Evolutionary conservation across 2,888 invertebrate genomes (phyloP).

Genomic region (Drosophila buzzatii): DNA sequence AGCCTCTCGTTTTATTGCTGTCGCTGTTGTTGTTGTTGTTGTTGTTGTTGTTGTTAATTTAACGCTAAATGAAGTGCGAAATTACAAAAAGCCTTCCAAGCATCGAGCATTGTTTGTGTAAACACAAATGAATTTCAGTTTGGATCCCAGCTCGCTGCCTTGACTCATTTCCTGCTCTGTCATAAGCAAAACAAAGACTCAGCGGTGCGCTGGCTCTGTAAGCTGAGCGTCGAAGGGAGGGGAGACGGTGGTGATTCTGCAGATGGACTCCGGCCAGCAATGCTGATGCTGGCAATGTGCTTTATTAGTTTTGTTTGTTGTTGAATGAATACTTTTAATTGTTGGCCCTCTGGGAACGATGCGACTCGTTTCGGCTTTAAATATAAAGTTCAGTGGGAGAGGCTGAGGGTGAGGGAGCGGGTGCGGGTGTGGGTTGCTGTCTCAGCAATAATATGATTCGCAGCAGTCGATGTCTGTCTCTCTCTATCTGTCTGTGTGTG

Average conservation of each 20-base stretch:
- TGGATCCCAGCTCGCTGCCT: slow-evolving; percentile 13
- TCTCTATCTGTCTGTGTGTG: not conserved
- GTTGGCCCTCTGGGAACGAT: slow-evolving; percentile 42
- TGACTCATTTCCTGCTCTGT: slow-evolving; percentile 60
- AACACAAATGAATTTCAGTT: slow-evolving; percentile 46
- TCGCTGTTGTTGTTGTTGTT: slow-evolving; percentile 4
- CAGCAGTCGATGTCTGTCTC: slow-evolving; percentile 7
- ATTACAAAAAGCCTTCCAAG: slow-evolving; percentile 55
- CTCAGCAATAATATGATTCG: slow-evolving; percentile 39
- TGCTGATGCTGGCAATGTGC: slow-evolving; percentile 39
- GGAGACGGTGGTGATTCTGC: slow-evolving; percentile 7
- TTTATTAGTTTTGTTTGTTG: slow-evolving; percentile 67
- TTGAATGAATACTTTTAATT: slow-evolving; percentile 70
- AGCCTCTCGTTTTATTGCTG: slow-evolving; percentile 19
- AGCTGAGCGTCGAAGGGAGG: slow-evolving; percentile 33
- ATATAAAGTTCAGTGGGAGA: not conserved
- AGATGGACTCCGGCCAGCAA: slow-evolving; percentile 12
- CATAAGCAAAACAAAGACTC: slow-evolving; percentile 68
- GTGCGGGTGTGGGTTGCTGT: slow-evolving; percentile 17
- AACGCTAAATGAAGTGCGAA: slow-evolving; percentile 80
- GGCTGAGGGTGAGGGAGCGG: slow-evolving; percentile 1
- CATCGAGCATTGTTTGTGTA: slow-evolving; percentile 36
- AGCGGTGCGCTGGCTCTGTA: slow-evolving; percentile 46
- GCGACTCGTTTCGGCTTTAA: slow-evolving; percentile 9
- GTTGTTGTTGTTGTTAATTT: slow-evolving; percentile 64